Base-by-base conservation (phyloP, 2,113 vertebrate genomes). In the Carassius gibelio region DNA sequence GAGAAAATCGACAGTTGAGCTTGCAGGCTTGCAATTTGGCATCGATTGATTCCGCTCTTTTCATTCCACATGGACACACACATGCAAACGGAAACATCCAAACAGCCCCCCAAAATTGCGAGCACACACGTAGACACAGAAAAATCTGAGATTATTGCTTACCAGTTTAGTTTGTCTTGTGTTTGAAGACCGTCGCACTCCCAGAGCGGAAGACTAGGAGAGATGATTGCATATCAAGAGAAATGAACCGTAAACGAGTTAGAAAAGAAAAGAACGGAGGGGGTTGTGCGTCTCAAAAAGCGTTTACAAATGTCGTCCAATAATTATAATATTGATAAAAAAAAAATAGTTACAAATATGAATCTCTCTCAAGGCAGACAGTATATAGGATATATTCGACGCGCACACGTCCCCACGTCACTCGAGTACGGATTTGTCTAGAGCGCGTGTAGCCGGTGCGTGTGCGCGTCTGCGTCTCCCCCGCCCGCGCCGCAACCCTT, bases 321-420 rank as follows among this genome's bases (percentile, higher is more conserved):
- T 64, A 21, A 11, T 48, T 48, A 48, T 26, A 14, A 38, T 42
- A 42, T 8, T 42, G 8, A 42, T 38, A 0, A 42, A 42, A 45
- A 48, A 48, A 81, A 62, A 26, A 23, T 55, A 82, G 62, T 72
- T 74, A 30, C 19, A 64, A 86, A 88, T 83, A 42, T 26, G 86
- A 90, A 89, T 86, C 76, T 82, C 84, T 86, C 50, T 87, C 81
- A 82, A 85, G 87, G 86, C 82, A 85, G 64, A 87, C 85, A 87
- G 75, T 88, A 74, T 75, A 89, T 61, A 86, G 86, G 23, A 82
- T 66, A 87, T 87, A 74, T 89, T 89, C 69, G 76, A 84, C 48
- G 64, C 90, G 90, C 81, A 89, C 92, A 87, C 90, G 84, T 91
- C 89, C 79, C 75, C 91, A 92, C 93, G 93, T 94, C 94, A 95